Conservation (phyloP, 2,888 invertebrate species). For the Morpho helenor region DNA sequence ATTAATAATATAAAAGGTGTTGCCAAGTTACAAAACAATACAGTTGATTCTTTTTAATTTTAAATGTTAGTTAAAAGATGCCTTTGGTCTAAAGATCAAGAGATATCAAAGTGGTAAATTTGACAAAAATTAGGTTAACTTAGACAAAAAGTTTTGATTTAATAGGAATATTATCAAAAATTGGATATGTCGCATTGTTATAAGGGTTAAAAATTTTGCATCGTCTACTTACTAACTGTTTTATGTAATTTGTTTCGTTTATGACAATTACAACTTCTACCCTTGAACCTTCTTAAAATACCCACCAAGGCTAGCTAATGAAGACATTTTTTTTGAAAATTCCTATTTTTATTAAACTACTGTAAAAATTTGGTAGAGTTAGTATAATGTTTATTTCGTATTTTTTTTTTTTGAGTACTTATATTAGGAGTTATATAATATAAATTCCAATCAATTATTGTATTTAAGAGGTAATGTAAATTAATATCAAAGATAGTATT, state of each 20-base stretch:
- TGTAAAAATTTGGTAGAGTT: conserved; percentile 70
- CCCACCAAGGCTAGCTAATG: conserved; percentile 65
- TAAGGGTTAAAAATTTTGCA: conserved; percentile 65
- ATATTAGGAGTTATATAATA: conserved; percentile 50
- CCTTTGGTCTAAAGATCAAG: conserved; percentile 25
- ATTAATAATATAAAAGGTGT: not conserved
- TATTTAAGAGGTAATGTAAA: conserved; percentile 4
- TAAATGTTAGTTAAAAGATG: conserved; percentile 13
- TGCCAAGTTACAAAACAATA: conserved; percentile 18
- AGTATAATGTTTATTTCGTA: conserved; percentile 49
- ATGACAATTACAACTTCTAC: conserved; percentile 44
- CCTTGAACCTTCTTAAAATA: conserved; percentile 39
- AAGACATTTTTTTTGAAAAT: conserved; percentile 61
- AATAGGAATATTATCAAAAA: conserved; percentile 61
- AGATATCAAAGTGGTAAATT: conserved; percentile 33
- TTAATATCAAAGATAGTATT: conserved; percentile 13
- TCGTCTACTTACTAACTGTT: conserved; percentile 64
- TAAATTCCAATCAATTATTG: conserved; percentile 67
- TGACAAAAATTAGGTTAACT: conserved; percentile 45
- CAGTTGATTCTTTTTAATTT: conserved; percentile 10
- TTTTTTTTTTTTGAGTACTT: conserved; percentile 40
- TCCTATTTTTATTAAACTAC: conserved; percentile 58
- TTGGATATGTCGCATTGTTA: conserved; percentile 69
- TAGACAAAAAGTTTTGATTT: conserved; percentile 44
- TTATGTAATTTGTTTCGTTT: conserved; percentile 35